Evolutionary conservation across 1,140 invertebrate species (phyloP).

Genomic region (Bilobella aurantiaca): DNA sequence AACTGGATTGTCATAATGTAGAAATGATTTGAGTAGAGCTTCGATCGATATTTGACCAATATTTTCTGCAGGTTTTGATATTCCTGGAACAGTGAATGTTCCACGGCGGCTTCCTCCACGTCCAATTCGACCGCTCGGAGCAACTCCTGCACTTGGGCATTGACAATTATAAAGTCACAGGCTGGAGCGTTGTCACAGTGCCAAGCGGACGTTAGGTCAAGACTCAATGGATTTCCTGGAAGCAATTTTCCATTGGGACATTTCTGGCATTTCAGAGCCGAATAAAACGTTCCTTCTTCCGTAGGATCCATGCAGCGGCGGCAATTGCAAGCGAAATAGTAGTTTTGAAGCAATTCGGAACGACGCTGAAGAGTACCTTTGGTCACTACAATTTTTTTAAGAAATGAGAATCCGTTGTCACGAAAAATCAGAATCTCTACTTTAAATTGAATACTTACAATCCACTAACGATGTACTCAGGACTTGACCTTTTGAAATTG

Average conservation of each 20-base stretch:
- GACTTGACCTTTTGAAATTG: constrained; percentile 51
- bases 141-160: constrained; percentile 3
- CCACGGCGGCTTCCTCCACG: not conserved
- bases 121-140: not conserved
- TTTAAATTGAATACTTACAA: too few species aligned
- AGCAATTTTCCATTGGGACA: constrained; percentile 31
- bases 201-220: constrained; percentile 12
- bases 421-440: not conserved
- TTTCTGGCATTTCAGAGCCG: constrained; percentile 58
- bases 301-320: constrained; percentile 60
- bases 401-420: not conserved
- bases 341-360: constrained; percentile 56
- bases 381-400: constrained; percentile 36
- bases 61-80: constrained; percentile 41
- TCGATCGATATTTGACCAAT: constrained; percentile 48
- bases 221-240: constrained; percentile 28
- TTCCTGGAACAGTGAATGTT: constrained; percentile 5
- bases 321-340: constrained; percentile 66
- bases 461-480: constrained; percentile 64
- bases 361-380: constrained; percentile 64
- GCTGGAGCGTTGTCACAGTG: not conserved
- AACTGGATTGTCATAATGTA: constrained; percentile 25
- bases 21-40: constrained; percentile 46
- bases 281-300: constrained; percentile 62
- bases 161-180: not conserved